Percentiles rank a stretch among this genome's conserved stretches.
These are phyloP conservation scores for Cylas formicarius DNA, from an alignment of 1,140 invertebrate genomes.

Conservation along the genomic window DNA sequence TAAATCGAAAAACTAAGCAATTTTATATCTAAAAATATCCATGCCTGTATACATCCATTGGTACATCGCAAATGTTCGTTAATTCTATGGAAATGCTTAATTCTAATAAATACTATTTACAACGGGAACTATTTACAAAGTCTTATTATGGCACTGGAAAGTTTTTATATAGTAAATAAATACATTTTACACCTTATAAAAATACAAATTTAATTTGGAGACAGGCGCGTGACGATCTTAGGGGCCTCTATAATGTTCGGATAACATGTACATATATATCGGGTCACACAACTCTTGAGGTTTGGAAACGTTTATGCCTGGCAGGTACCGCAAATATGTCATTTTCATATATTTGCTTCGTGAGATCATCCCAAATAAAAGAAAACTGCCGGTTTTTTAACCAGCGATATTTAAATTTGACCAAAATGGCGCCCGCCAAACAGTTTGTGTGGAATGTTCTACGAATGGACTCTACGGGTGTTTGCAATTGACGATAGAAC, in stretches of 20 bases:
- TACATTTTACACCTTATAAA: constrained; percentile 1
- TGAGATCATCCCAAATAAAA: too few relatives aligned
- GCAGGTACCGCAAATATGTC: not conserved
- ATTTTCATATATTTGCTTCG: too few relatives aligned
- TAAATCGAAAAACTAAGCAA: constrained; percentile 26
- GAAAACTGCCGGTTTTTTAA: too few relatives aligned
- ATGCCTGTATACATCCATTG: constrained; percentile 30
- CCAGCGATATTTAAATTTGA: too few relatives aligned
- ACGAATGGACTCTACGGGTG: constrained; percentile 1
- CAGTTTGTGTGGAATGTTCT: constrained; percentile 4
- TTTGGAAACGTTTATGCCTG: not conserved
- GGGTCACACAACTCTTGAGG: not conserved
- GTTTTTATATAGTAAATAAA: constrained; percentile 1
- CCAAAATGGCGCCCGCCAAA: too few relatives aligned
- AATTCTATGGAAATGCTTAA: constrained; percentile 4
- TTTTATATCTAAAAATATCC: constrained; percentile 29
- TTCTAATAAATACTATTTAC: constrained; percentile 18
- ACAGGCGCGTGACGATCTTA: not conserved
- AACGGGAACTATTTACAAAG: constrained; percentile 24
- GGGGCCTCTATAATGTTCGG: not conserved
- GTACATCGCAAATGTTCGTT: constrained; percentile 25
- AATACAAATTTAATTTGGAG: not conserved
- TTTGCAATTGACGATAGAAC: constrained; percentile 2
- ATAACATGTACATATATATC: not conserved
- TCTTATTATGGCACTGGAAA: constrained; percentile 25